Evolutionary conservation across 2,113 vertebrate genomes (phyloP).

Genomic region (Labeo catla): DNA sequence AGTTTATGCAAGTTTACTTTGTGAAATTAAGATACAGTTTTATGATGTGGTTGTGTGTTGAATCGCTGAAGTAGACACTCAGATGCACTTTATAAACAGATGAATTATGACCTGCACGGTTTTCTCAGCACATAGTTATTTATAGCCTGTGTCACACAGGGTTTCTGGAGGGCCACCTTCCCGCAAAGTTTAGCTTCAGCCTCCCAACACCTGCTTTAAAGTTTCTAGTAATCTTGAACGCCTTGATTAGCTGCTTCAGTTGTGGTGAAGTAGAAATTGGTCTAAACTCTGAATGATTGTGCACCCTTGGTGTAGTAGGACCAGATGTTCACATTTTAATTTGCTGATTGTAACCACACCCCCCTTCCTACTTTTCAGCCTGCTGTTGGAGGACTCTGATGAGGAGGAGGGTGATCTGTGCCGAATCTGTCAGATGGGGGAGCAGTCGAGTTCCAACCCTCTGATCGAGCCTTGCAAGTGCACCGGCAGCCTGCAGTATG

Average conservation of each 20-base stretch:
- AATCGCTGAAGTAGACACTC: too few relatives aligned
- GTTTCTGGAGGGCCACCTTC: too few relatives aligned
- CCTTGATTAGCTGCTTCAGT: background rate
- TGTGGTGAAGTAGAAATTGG: background rate
- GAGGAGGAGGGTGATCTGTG: conserved; percentile 96
- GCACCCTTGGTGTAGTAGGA: background rate
- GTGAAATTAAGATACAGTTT: too few relatives aligned
- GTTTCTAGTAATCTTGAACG: background rate
- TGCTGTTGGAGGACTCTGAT: conserved; percentile 96
- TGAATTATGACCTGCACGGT: too few relatives aligned
- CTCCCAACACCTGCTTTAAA: background rate
- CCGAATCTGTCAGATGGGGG: conserved; percentile 95
- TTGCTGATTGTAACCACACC: background rate
- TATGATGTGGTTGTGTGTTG: too few relatives aligned
- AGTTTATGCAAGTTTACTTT: too few relatives aligned
- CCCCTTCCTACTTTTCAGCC: conserved; percentile 67
- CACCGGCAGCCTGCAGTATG: conserved; percentile 92
- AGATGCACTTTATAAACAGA: too few relatives aligned
- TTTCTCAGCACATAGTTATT: too few relatives aligned
- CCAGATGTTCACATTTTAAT: background rate
- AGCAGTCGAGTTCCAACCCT: conserved; percentile 85
- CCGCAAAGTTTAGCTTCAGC: background rate
- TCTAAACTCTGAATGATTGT: background rate
- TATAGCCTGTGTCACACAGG: too few relatives aligned
- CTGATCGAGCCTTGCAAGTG: conserved; percentile 95